These are phyloP conservation scores for Turdus rufiventris DNA, from an alignment of 2,113 vertebrate genomes.

Conservation along the genomic window DNA sequence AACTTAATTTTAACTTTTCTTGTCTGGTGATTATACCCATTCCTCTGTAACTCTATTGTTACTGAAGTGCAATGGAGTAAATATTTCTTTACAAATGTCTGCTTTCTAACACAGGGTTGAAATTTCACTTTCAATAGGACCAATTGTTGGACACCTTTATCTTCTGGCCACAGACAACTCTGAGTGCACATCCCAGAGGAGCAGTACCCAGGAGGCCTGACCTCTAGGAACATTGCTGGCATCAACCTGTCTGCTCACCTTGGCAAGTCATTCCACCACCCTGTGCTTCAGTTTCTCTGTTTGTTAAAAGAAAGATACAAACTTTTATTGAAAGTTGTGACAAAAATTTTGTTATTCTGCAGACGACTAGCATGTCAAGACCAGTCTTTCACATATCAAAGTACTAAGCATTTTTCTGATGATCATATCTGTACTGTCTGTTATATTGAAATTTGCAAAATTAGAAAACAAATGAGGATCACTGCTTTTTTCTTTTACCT, in stretches of 20 bases:
- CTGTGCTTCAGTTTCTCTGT: background rate
- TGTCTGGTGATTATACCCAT: background rate
- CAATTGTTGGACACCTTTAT: background rate
- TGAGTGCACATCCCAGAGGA: background rate
- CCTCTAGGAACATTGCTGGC: background rate
- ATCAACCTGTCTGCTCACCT: accelerated
- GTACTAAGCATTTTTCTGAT: background rate
- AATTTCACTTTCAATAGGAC: background rate
- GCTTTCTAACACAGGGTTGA: background rate
- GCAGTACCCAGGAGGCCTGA: background rate
- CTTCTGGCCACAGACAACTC: background rate
- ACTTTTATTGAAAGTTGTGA: background rate
- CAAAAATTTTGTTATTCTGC: background rate
- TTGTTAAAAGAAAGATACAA: background rate
- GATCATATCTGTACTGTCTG: background rate
- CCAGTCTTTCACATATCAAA: background rate
- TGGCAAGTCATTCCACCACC: background rate
- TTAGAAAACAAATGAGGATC: background rate
- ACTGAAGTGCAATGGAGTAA: background rate
- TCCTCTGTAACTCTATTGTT: background rate
- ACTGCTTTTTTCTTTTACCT: background rate
- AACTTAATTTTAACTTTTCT: background rate
- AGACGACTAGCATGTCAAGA: background rate
- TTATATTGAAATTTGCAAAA: background rate
- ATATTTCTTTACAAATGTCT: background rate